phyloP scores from a whole-genome alignment of 2,888 invertebrate genomes.

The Megamerina dolium region DNA sequence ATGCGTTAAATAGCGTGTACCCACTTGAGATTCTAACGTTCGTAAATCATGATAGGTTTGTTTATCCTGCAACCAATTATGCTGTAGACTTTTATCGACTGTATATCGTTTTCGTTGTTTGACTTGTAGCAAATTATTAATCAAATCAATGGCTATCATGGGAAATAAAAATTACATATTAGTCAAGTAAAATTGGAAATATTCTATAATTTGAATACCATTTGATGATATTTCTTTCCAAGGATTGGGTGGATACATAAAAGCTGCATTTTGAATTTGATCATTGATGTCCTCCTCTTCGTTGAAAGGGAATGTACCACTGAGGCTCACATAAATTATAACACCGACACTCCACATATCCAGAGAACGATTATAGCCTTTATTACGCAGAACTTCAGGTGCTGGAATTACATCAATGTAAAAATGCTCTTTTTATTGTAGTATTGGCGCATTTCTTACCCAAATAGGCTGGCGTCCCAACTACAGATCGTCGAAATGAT shows the following conservation, averaged over 20 bases:
- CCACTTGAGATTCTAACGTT: constrained; percentile 73
- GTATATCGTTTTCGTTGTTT: constrained; percentile 91
- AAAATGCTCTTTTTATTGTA: neutral
- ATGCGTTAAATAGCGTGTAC: constrained; percentile 79
- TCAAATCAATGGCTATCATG: constrained; percentile 87
- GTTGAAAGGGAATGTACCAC: constrained; percentile 99
- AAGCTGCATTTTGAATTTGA: constrained; percentile 99
- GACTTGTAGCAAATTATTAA: constrained; percentile 95
- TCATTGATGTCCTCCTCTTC: constrained; percentile 99
- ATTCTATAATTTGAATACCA: constrained; percentile 57
- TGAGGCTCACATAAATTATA: constrained; percentile 95
- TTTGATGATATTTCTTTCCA: constrained; percentile 95
- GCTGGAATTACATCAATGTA: constrained; percentile 54
- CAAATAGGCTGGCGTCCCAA: constrained; percentile 97
- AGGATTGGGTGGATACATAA: constrained; percentile 98
- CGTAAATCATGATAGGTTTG: constrained; percentile 94
- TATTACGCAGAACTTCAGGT: constrained; percentile 95
- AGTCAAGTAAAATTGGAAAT: neutral
- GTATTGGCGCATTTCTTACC: constrained; percentile 59
- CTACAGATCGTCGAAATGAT: constrained; percentile 94
- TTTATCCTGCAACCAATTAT: constrained; percentile 95
- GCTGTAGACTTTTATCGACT: constrained; percentile 91
- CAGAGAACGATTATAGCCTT: constrained; percentile 96
- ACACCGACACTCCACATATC: constrained; percentile 99
- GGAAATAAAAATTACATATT: neutral